phyloP scores from a whole-genome alignment of 2,888 invertebrate genomes.

The Cataglyphis albicans region DNA sequence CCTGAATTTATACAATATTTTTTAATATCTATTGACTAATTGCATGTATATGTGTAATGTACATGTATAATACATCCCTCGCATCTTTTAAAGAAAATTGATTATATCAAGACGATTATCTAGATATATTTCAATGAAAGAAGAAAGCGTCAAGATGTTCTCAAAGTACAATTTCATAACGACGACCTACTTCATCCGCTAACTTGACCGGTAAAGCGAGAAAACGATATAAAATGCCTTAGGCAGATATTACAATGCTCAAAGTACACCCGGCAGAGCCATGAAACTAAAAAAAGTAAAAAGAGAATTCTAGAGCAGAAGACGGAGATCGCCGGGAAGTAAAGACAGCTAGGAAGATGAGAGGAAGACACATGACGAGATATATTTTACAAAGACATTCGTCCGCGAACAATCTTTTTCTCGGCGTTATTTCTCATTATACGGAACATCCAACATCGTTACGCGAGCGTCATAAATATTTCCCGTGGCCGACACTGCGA shows the following conservation, averaged over 20 bases:
- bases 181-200: conserved; percentile 34
- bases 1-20: neutral
- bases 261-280: conserved; percentile 37
- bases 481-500: conserved; percentile 17
- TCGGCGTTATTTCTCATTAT: conserved; percentile 64
- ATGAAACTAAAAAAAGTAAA: neutral
- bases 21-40: neutral
- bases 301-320: conserved; percentile 19
- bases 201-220: conserved; percentile 45
- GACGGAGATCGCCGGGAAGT: conserved; percentile 3
- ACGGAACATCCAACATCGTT: conserved; percentile 26
- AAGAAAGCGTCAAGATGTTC: conserved; percentile 1
- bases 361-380: conserved; percentile 32
- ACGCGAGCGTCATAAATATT: conserved; percentile 68
- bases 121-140: neutral
- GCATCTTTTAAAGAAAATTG: neutral
- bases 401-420: conserved; percentile 13
- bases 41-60: neutral
- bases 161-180: conserved; percentile 47
- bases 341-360: conserved; percentile 7
- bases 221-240: conserved; percentile 36
- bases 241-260: conserved; percentile 45
- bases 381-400: conserved; percentile 62
- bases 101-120: neutral
- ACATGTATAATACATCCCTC: neutral